phyloP scores from a whole-genome alignment of 2,113 vertebrate species.

The Xenus cinereus region DNA sequence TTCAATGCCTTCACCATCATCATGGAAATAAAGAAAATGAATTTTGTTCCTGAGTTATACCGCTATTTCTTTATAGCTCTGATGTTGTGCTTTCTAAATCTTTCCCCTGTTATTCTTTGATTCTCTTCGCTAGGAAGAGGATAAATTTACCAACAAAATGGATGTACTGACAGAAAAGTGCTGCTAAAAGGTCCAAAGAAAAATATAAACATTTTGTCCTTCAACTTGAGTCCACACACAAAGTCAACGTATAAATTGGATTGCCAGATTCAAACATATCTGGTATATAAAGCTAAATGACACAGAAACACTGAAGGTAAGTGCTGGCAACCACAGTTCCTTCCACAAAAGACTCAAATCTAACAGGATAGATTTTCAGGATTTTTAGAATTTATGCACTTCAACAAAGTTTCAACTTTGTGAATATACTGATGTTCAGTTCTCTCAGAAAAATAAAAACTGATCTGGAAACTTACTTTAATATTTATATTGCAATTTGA shows the following conservation, averaged over 20 bases:
- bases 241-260: neutral
- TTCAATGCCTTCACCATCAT: neutral
- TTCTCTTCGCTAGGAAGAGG: neutral
- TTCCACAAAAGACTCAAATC: neutral
- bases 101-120: neutral
- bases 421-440: neutral
- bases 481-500: neutral
- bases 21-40: neutral
- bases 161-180: neutral
- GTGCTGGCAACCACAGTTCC: neutral
- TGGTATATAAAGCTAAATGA: neutral
- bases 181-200: neutral
- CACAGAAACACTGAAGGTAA: neutral
- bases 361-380: neutral
- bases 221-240: neutral
- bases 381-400: neutral
- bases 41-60: neutral
- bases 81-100: neutral
- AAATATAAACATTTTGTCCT: neutral
- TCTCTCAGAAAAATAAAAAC: neutral
- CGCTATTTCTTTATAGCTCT: neutral
- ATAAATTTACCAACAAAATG: neutral
- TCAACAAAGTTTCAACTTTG: neutral
- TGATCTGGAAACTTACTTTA: neutral
- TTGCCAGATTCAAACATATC: neutral